Evolutionary conservation across 2,113 vertebrate species (phyloP), one percentile per base, ranked within the genome.

Genomic region (Apodemus speciosus): DNA sequence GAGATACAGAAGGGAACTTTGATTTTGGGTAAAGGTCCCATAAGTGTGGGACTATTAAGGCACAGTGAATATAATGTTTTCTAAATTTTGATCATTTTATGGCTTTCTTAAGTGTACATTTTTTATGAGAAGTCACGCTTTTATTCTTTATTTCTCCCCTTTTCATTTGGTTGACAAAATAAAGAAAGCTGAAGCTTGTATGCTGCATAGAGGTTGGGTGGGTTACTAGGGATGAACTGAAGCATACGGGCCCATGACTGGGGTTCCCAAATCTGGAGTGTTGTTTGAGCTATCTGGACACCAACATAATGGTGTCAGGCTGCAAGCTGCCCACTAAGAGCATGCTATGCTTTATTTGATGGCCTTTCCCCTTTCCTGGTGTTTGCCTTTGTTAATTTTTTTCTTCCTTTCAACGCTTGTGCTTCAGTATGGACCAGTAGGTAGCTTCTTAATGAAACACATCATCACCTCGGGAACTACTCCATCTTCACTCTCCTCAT

Each of bases 151-250:
- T 9, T 8, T 73, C 15, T 32, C 21, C 20, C 51, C 81, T 87
- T 72, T 18, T 87, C 27, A 9, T 72, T 71, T 35, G 0, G 8
- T 15, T 60, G 3, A 53, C 84, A 27, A 73, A 79, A 83, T 69
- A 87, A 96, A 15, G n/a, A 16, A 95, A 93, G 88, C 81, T 49
- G 46, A 88, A 92, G 49, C 64, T 0, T 88, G 38, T 85, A 25
- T 25, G 76, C 30, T 68, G 43, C 30, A 27, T 83, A 43, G 56
- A 21, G 8, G 3, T 11, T 62, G 10, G 13, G 0, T 53, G 25
- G 8, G 10, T 73, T 32, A 53, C 6, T 8, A 40, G 8, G 3
- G 6, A 40, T 6, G 16, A 20, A 18, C 0, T 14, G 7, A 46
- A 23, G 51, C 32, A 46, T 35, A 3, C 6, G 9, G 35, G 30